Evolutionary conservation across 2,888 invertebrate species (phyloP).

Genomic region (Cactoblastis cactorum): DNA sequence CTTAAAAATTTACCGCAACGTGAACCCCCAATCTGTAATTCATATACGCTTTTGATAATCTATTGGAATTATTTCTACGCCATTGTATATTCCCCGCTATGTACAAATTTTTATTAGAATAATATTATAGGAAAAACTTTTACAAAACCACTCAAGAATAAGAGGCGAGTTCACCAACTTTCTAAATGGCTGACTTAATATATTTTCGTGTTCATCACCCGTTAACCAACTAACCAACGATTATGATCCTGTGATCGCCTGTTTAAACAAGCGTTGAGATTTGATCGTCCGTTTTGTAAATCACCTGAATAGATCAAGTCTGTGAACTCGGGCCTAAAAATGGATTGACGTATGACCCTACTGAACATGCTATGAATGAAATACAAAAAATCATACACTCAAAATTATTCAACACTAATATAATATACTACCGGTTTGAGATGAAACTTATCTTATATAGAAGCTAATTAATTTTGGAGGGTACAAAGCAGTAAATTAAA

Average conservation of each 20-base stretch:
- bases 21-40: slow-evolving; percentile 69
- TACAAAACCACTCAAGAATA: too few relatives aligned
- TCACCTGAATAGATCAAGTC: too few relatives aligned
- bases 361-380: slow-evolving; percentile 44
- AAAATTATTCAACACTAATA: slow-evolving; percentile 39
- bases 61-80: not conserved
- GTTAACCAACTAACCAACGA: too few relatives aligned
- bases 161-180: too few relatives aligned
- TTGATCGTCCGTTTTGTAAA: not conserved
- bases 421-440: slow-evolving; percentile 38
- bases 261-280: too few relatives aligned
- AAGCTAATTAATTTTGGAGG: slow-evolving; percentile 30
- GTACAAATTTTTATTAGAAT: too few relatives aligned
- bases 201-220: too few relatives aligned
- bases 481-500: slow-evolving; percentile 31
- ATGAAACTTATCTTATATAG: slow-evolving; percentile 44
- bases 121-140: too few relatives aligned
- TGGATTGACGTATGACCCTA: slow-evolving; percentile 47
- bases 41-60: slow-evolving; percentile 1
- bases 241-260: too few relatives aligned
- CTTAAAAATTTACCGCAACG: slow-evolving; percentile 68
- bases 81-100: not conserved
- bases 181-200: too few relatives aligned
- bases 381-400: slow-evolving; percentile 24
- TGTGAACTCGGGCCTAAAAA: too few relatives aligned